Evolutionary conservation across 2,888 invertebrate species (phyloP).

Genomic region (Meteorus colon): DNA sequence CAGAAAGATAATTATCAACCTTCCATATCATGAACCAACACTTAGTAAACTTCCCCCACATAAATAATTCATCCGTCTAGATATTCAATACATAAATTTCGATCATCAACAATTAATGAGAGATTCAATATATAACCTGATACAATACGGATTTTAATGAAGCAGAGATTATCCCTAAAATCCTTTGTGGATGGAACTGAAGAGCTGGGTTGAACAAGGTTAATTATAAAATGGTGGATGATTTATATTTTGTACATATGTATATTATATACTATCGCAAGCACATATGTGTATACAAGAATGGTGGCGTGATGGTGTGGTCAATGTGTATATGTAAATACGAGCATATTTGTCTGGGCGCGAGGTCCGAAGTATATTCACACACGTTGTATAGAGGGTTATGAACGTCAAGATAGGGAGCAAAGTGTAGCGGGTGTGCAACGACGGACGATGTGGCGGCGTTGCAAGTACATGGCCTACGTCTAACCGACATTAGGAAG

Average conservation of each 20-base stretch:
- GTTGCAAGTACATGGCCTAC: conserved; percentile 34
- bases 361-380: conserved; percentile 39
- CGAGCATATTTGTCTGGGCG: conserved; percentile 34
- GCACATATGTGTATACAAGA: not conserved
- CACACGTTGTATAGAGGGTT: conserved; percentile 16
- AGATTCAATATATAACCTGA: not conserved
- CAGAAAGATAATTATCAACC: not conserved
- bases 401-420: not conserved
- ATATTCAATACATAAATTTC: not conserved
- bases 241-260: conserved; percentile 23
- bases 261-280: not conserved
- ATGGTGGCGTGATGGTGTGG: conserved; percentile 40
- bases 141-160: conserved; percentile 21
- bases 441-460: not conserved
- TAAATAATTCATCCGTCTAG: no score
- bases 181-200: conserved; percentile 28
- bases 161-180: conserved; percentile 37
- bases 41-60: not conserved
- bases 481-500: conserved; percentile 41
- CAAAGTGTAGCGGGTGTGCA: not conserved
- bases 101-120: no score
- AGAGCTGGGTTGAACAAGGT: conserved; percentile 38
- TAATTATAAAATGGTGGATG: conserved; percentile 22
- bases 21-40: not conserved
- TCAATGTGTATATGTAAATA: conserved; percentile 50